Percentiles rank a stretch among this genome's conserved stretches.
Conservation (phyloP, 2,797 vertebrate species). For the Macropodus opercularis region DNA sequence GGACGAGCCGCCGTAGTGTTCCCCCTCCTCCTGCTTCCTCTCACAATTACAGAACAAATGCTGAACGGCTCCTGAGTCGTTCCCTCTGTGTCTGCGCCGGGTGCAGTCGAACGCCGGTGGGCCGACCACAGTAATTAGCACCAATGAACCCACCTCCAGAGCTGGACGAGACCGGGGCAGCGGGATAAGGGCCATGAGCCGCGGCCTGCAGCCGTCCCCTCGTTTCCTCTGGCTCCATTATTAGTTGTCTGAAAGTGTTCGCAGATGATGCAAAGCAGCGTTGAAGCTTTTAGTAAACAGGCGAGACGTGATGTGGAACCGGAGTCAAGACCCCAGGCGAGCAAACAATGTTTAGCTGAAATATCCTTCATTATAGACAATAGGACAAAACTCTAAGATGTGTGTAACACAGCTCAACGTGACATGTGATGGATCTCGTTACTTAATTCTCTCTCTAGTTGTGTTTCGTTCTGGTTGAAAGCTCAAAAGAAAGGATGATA, state of each 20-base stretch:
- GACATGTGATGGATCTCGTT: too few relatives aligned
- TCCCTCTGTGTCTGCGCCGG: conserved; percentile 47
- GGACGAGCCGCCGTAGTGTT: conserved; percentile 47
- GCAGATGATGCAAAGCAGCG: conserved; percentile 29
- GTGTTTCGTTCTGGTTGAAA: too few relatives aligned
- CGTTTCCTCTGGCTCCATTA: conserved; percentile 39
- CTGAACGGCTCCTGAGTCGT: too few relatives aligned
- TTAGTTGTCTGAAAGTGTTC: conserved; percentile 37
- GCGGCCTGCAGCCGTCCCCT: too few relatives aligned
- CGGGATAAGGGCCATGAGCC: conserved; percentile 64
- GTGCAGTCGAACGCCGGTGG: conserved; percentile 75
- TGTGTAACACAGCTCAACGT: too few relatives aligned
- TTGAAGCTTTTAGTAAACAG: conserved; percentile 25
- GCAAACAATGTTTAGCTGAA: too few relatives aligned
- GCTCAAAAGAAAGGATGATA: too few relatives aligned
- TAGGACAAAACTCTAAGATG: too few relatives aligned
- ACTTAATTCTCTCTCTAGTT: too few relatives aligned
- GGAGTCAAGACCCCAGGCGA: too few relatives aligned
- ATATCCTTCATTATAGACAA: too few relatives aligned
- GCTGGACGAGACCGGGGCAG: conserved; percentile 60
- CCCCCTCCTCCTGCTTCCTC: conserved; percentile 55
- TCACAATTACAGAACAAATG: conserved; percentile 66
- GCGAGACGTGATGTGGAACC: too few relatives aligned
- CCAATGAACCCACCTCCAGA: conserved; percentile 79
- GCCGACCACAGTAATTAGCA: conserved; percentile 78